Percentiles rank a stretch among this genome's conserved stretches.
These are phyloP conservation scores for Bambusicola thoracicus DNA, from an alignment of 2,113 vertebrate genomes.

Conservation along the genomic window DNA sequence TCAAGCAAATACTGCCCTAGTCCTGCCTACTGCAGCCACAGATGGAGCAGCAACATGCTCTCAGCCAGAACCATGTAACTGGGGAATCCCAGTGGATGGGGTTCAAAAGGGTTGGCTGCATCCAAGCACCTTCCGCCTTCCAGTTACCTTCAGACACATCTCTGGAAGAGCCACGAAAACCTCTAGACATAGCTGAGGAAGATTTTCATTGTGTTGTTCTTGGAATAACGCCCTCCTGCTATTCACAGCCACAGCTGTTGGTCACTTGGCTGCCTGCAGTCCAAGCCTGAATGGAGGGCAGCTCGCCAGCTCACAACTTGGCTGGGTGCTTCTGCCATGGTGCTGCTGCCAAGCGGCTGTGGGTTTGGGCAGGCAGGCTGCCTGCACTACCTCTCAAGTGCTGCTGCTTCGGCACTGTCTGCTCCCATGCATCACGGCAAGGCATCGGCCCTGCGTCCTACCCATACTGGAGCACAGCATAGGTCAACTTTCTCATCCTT, in stretches of 20 bases:
- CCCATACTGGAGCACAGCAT: neutral
- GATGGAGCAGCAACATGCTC: neutral
- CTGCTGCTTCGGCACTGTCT: neutral
- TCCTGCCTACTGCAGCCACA: neutral
- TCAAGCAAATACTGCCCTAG: neutral
- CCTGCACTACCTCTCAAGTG: constrained; percentile 45
- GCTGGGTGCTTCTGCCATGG: constrained; percentile 39
- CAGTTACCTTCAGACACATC: neutral
- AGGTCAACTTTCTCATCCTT: neutral
- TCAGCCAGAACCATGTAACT: neutral
- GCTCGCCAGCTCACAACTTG: constrained; percentile 55
- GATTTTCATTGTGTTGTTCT: constrained; percentile 41
- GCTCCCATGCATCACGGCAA: neutral
- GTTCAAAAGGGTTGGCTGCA: neutral
- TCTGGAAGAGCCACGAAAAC: constrained; percentile 38
- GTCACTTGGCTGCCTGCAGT: constrained; percentile 75
- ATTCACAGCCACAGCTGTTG: constrained; percentile 73
- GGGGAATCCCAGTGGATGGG: neutral
- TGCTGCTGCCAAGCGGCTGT: constrained; percentile 51
- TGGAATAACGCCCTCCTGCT: constrained; percentile 50
- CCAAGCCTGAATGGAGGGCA: constrained; percentile 73
- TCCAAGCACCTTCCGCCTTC: neutral
- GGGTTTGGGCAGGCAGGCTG: constrained; percentile 32
- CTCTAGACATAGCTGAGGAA: neutral
- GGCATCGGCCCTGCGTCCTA: neutral